Conservation (phyloP, 1,140 invertebrate species). For the Drosophila gunungcola region DNA sequence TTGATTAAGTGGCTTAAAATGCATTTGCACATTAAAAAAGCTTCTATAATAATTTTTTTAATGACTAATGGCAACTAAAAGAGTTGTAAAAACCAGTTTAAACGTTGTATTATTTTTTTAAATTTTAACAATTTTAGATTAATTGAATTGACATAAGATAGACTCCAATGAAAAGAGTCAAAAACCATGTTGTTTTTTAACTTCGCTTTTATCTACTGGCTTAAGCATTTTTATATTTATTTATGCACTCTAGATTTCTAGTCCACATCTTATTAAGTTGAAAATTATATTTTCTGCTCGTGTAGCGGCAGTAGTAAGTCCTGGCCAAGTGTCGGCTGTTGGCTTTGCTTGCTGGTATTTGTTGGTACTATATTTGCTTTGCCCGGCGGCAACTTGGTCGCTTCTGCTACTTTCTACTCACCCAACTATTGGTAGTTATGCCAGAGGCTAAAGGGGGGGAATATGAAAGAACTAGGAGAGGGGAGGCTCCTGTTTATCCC, state of each 20-base stretch:
- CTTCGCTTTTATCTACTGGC: too few relatives aligned
- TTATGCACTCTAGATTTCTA: not conserved
- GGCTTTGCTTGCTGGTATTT: slow-evolving; percentile 30
- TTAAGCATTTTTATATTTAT: not conserved
- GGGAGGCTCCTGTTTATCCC: slow-evolving; percentile 30
- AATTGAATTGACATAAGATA: too few relatives aligned
- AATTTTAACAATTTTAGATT: too few relatives aligned
- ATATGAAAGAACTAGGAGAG: not conserved
- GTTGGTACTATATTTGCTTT: slow-evolving; percentile 61
- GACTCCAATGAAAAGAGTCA: too few relatives aligned
- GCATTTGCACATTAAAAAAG: too few relatives aligned
- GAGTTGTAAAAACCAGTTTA: too few relatives aligned
- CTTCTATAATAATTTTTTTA: too few relatives aligned
- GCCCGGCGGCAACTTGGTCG: slow-evolving; percentile 43
- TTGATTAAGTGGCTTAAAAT: too few relatives aligned
- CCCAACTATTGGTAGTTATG: slow-evolving; percentile 40
- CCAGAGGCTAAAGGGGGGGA: not conserved
- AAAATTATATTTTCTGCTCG: not conserved
- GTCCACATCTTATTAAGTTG: not conserved
- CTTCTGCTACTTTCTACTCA: slow-evolving; percentile 47
- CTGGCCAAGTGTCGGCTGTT: slow-evolving; percentile 55
- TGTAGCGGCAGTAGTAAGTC: slow-evolving; percentile 4
- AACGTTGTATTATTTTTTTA: too few relatives aligned
- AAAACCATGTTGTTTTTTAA: too few relatives aligned
- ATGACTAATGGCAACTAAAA: too few relatives aligned